A percentile compares a stretch with the other conserved stretches of the same genome.
These are phyloP conservation scores for Catamblyrhynchus diadema DNA, from an alignment of 2,797 vertebrate genomes.

Conservation along the genomic window DNA sequence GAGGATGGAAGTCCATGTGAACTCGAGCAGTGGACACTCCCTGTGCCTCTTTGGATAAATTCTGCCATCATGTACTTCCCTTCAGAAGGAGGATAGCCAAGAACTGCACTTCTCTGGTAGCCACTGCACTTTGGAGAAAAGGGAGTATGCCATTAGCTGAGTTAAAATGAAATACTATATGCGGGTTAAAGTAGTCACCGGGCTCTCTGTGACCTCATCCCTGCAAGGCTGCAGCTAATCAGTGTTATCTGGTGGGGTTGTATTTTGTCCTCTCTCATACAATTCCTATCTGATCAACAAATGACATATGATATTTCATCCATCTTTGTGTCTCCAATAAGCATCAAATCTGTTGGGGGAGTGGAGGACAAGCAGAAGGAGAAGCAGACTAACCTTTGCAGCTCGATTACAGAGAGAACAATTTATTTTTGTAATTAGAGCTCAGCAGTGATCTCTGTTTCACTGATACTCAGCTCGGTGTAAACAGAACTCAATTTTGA, in stretches of 20 bases:
- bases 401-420: conserved; percentile 47
- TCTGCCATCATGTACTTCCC: background rate
- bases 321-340: background rate
- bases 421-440: conserved; percentile 70
- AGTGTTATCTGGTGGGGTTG: background rate
- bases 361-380: background rate
- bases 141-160: background rate
- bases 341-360: background rate
- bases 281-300: background rate
- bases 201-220: background rate
- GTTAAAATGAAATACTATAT: conserved; percentile 41
- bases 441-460: conserved; percentile 57
- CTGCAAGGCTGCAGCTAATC: conserved; percentile 32
- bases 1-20: background rate
- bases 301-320: background rate
- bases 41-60: background rate
- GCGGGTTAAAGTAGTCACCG: background rate
- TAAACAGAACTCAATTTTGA: conserved; percentile 74
- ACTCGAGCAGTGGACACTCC: background rate
- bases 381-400: conserved; percentile 46
- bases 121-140: background rate
- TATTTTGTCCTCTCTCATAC: background rate
- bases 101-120: background rate
- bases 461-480: conserved; percentile 51
- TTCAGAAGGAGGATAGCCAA: background rate